Conservation (phyloP, 2,888 invertebrate species). For the Anodontia alba region DNA sequence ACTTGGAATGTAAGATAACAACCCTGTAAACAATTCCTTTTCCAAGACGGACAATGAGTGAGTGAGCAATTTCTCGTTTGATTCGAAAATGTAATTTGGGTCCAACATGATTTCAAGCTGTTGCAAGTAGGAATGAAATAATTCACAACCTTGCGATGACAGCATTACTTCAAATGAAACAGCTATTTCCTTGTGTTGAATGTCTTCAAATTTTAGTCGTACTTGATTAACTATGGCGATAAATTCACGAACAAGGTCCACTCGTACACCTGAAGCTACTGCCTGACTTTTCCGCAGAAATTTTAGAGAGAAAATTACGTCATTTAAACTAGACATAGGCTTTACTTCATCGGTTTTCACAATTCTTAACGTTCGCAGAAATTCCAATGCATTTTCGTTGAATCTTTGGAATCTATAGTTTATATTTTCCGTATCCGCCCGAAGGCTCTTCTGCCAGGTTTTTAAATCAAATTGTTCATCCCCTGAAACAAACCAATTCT, state of each 20-base stretch:
- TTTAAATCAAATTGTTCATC: slow-evolving; percentile 38
- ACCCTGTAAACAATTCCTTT: slow-evolving; percentile 48
- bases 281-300: slow-evolving; percentile 49
- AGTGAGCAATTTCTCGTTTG: slow-evolving; percentile 43
- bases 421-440: slow-evolving; percentile 38
- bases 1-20: slow-evolving; percentile 58
- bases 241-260: slow-evolving; percentile 65
- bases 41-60: slow-evolving; percentile 41
- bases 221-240: slow-evolving; percentile 64
- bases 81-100: slow-evolving; percentile 54
- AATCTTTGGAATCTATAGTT: slow-evolving; percentile 50
- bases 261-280: slow-evolving; percentile 57
- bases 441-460: slow-evolving; percentile 36
- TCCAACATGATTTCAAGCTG: slow-evolving; percentile 65
- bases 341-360: slow-evolving; percentile 49
- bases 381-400: slow-evolving; percentile 50
- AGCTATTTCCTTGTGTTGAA: slow-evolving; percentile 44
- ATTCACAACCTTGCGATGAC: slow-evolving; percentile 44
- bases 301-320: slow-evolving; percentile 53
- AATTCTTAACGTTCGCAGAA: slow-evolving; percentile 62
- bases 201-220: slow-evolving; percentile 55
- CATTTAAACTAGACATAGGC: slow-evolving; percentile 50
- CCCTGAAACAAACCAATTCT: not conserved
- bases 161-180: slow-evolving; percentile 43
- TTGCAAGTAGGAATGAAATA: slow-evolving; percentile 48